phyloP scores from a whole-genome alignment of 2,888 invertebrate species.

The Andrena chrysosceles region DNA sequence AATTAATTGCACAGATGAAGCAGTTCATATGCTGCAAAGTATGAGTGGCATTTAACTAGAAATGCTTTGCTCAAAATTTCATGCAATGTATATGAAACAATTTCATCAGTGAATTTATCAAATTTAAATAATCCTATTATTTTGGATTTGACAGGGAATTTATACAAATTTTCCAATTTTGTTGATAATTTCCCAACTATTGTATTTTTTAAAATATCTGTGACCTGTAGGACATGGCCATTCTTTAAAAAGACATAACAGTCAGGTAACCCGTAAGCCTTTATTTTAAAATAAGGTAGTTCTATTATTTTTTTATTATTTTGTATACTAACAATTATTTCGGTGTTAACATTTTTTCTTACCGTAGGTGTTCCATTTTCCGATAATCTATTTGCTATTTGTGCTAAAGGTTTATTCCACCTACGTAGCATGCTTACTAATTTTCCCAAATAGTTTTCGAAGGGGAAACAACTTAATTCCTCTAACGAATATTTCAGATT shows the following conservation, averaged over 20 bases:
- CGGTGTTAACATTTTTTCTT: constrained; percentile 1
- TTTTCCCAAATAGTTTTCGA: constrained; percentile 41
- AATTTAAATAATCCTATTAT: constrained; percentile 23
- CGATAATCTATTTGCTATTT: constrained; percentile 23
- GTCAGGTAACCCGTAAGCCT: background rate
- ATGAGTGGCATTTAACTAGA: constrained; percentile 13
- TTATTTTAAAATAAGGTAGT: constrained; percentile 37
- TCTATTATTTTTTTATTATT: constrained; percentile 32
- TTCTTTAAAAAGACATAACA: constrained; percentile 1
- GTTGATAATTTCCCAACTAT: constrained; percentile 29
- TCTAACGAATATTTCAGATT: constrained; percentile 37
- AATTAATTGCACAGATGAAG: constrained; percentile 8
- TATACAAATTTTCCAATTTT: constrained; percentile 10
- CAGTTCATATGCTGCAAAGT: constrained; percentile 21
- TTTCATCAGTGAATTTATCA: constrained; percentile 12
- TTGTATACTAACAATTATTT: constrained; percentile 3
- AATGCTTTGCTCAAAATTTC: constrained; percentile 23
- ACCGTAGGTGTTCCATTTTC: constrained; percentile 24
- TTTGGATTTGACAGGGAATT: constrained; percentile 19
- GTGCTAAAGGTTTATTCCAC: constrained; percentile 33
- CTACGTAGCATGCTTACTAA: constrained; percentile 34
- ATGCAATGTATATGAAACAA: background rate
- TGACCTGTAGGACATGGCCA: constrained; percentile 28
- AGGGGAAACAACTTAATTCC: constrained; percentile 33
- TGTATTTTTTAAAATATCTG: constrained; percentile 26